Conservation (phyloP, 2,888 invertebrate species). For the Apotomis capreana region DNA sequence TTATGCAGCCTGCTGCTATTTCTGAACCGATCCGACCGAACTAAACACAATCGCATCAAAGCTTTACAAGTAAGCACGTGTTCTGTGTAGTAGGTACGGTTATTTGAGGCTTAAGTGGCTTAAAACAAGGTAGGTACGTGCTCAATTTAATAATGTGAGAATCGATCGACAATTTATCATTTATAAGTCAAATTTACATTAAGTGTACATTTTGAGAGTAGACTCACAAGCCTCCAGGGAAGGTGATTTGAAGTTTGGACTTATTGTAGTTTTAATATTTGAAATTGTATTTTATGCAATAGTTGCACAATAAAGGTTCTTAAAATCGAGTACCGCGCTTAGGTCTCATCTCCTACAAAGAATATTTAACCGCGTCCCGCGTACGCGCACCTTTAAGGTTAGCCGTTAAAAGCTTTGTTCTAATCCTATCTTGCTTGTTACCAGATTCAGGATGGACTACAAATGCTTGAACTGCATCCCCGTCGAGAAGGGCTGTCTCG, state of each 20-base stretch:
- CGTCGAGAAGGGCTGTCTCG: constrained; percentile 39
- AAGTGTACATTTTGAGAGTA: too few species aligned
- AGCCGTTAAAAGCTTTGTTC: background rate
- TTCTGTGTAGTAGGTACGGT: background rate
- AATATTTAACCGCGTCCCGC: too few species aligned
- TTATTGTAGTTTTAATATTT: too few species aligned
- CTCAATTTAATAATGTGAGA: background rate
- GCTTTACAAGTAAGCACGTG: background rate
- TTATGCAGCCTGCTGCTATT: background rate
- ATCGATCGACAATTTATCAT: too few species aligned
- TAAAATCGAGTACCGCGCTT: too few species aligned
- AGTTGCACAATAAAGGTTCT: too few species aligned
- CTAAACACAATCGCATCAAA: background rate
- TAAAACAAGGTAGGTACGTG: background rate
- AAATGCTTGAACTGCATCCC: constrained; percentile 29
- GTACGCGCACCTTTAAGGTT: too few species aligned
- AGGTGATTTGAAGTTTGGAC: too few species aligned
- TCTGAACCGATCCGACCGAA: background rate
- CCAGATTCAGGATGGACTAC: constrained; percentile 18
- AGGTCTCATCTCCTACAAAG: too few species aligned
- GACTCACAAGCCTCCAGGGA: too few species aligned
- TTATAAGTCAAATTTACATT: too few species aligned
- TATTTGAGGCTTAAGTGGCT: background rate
- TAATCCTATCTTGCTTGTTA: background rate
- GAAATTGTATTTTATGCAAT: too few species aligned